phyloP scores from a whole-genome alignment of 2,797 vertebrate genomes.

The Enteromius paludinosus region DNA sequence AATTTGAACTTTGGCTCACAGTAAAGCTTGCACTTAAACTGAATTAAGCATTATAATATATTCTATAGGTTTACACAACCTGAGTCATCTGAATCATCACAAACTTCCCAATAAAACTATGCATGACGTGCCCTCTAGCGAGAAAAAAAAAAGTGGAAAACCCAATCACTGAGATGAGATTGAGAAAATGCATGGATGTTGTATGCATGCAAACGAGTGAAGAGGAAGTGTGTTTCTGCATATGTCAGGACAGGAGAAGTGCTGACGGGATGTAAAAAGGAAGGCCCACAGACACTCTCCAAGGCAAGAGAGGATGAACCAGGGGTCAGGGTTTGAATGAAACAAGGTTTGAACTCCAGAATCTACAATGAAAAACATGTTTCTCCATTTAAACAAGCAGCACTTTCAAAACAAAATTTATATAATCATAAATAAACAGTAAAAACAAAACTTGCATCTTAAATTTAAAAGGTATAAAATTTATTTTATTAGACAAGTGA shows the following conservation, averaged over 20 bases:
- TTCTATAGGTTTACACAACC: background rate
- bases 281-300: conserved; percentile 15
- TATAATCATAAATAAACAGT: background rate
- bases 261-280: background rate
- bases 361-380: background rate
- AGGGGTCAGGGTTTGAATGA: background rate
- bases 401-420: background rate
- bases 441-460: background rate
- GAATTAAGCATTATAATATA: background rate
- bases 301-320: conserved; percentile 11
- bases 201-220: conserved; percentile 8
- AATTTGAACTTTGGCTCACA: background rate
- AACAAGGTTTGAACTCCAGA: background rate
- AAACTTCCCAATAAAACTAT: background rate
- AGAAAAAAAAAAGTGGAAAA: background rate
- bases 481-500: background rate
- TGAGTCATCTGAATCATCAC: background rate
- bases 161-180: conserved; percentile 25
- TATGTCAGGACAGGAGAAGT: conserved; percentile 24
- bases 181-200: conserved; percentile 4
- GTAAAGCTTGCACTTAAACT: background rate
- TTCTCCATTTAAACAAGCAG: background rate
- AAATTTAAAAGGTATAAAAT: background rate
- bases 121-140: background rate
- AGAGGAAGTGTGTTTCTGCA: conserved; percentile 30